Percentiles rank a stretch among this genome's conserved stretches.
Evolutionary conservation across 2,113 vertebrate genomes (phyloP).

Genomic region (Pardalotus punctatus): DNA sequence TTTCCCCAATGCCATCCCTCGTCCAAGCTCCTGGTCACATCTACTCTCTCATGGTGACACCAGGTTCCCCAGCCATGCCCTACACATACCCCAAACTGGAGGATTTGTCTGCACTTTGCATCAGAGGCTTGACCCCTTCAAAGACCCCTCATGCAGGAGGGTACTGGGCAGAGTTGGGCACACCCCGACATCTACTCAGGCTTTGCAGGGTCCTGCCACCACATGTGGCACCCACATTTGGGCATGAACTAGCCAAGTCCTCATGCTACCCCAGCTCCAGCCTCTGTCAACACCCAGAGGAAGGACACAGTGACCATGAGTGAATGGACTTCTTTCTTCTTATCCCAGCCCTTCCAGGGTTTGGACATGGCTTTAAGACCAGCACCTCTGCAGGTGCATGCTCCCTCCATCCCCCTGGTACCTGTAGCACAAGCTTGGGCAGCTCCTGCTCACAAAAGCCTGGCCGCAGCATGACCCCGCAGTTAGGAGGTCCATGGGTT

Average conservation of each 20-base stretch:
- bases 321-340: background rate
- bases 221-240: accelerated
- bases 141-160: accelerated
- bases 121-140: background rate
- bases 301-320: background rate
- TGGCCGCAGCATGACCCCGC: background rate
- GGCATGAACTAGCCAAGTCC: background rate
- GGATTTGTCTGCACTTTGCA: background rate
- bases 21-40: background rate
- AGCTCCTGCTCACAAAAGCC: accelerated
- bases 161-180: background rate
- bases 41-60: background rate
- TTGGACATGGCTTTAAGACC: background rate
- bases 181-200: background rate
- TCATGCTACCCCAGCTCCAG: background rate
- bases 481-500: background rate
- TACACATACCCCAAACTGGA: background rate
- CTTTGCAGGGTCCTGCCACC: background rate
- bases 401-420: background rate
- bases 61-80: background rate
- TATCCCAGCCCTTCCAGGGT: background rate
- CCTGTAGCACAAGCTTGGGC: background rate
- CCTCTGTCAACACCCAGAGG: accelerated
- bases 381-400: accelerated
- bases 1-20: background rate